These are phyloP conservation scores for Oxyura jamaicensis DNA, from an alignment of 2,113 vertebrate species.

Conservation along the genomic window DNA sequence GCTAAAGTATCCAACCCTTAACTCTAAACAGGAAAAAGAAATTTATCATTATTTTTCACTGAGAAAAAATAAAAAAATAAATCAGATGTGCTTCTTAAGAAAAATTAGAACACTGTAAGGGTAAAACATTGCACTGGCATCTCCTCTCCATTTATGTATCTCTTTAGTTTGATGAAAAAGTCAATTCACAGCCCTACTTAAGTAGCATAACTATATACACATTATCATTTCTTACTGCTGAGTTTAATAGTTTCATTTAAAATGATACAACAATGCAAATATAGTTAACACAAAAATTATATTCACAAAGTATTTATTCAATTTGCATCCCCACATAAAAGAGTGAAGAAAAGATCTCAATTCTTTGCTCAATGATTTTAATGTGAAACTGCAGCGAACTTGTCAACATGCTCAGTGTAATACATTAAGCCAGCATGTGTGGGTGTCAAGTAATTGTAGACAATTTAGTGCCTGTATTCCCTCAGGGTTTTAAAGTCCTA, in stretches of 20 bases:
- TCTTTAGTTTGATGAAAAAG: not conserved
- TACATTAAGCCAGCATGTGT: not conserved
- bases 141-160: not conserved
- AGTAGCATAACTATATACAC: not conserved
- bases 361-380: constrained; percentile 44
- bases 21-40: rapidly evolving
- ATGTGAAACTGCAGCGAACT: constrained; percentile 13
- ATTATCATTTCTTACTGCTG: not conserved
- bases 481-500: constrained; percentile 41
- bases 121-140: not conserved
- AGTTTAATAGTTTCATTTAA: constrained; percentile 20
- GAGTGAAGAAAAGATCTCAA: not conserved
- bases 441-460: constrained; percentile 38
- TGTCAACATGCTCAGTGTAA: not conserved
- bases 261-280: not conserved
- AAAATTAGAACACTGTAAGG: not conserved
- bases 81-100: not conserved
- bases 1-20: not conserved
- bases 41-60: not conserved
- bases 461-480: constrained; percentile 51
- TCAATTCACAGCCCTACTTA: constrained; percentile 4
- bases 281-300: constrained; percentile 18
- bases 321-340: not conserved
- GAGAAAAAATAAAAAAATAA: not conserved
- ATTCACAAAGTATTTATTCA: constrained; percentile 36